Percentiles rank a stretch among this genome's conserved stretches.
phyloP scores from a whole-genome alignment of 2,113 vertebrate species.

The Eulemur rufifrons region DNA sequence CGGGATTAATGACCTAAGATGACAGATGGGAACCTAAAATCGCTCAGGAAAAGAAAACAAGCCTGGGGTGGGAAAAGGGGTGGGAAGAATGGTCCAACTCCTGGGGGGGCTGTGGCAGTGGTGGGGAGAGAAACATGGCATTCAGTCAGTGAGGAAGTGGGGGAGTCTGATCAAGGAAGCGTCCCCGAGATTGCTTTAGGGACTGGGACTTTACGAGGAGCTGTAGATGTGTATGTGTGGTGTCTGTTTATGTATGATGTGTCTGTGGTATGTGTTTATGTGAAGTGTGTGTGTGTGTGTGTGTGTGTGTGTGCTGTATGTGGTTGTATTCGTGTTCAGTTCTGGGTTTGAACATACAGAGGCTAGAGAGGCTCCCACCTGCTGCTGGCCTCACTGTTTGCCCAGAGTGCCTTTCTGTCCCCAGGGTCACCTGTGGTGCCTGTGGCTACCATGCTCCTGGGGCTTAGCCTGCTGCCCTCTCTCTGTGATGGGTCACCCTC shows the following conservation, averaged over 20 bases:
- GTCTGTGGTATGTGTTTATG: not conserved
- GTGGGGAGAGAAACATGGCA: not conserved
- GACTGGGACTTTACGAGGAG: not conserved
- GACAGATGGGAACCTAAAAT: slow-evolving; percentile 72
- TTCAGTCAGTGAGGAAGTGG: not conserved
- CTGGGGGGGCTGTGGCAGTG: too few species aligned
- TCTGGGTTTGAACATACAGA: not conserved
- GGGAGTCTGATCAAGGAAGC: not conserved
- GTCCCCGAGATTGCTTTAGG: not conserved
- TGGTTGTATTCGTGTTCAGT: not conserved
- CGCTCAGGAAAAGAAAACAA: slow-evolving; percentile 59
- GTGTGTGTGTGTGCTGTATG: not conserved
- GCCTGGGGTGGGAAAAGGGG: not conserved
- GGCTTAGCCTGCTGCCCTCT: not conserved
- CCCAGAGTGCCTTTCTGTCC: not conserved
- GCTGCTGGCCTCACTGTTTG: not conserved
- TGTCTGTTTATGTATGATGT: too few species aligned
- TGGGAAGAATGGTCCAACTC: not conserved
- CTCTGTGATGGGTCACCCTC: not conserved
- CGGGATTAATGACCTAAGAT: slow-evolving; percentile 69
- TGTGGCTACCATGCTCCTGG: not conserved
- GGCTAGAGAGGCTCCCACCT: not conserved
- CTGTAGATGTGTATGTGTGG: not conserved
- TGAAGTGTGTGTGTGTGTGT: not conserved
- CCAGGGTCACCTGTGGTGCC: not conserved